A percentile compares a stretch with the other conserved stretches of the same genome.
phyloP scores from a whole-genome alignment of 1,140 invertebrate genomes.

The Drosophila takahashii region DNA sequence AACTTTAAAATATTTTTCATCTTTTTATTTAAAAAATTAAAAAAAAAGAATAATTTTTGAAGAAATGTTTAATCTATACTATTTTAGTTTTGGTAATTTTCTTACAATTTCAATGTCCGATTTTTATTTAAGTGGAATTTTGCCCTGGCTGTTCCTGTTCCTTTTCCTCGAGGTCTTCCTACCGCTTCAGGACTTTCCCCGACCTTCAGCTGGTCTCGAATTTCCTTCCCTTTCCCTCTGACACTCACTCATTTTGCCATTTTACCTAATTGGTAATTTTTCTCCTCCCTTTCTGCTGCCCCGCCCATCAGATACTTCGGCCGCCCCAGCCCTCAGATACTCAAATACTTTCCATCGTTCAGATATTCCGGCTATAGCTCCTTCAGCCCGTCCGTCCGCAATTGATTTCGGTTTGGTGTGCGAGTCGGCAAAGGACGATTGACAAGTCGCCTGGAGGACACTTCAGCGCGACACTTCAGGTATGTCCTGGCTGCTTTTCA shows the following conservation, averaged over 20 bases:
- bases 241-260: slow-evolving; percentile 78
- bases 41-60: no score
- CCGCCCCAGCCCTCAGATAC: not conserved
- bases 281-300: slow-evolving; percentile 19
- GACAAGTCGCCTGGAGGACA: slow-evolving; percentile 62
- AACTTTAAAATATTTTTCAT: no score
- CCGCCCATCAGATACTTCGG: not conserved
- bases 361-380: slow-evolving; percentile 18
- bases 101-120: not conserved
- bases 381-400: slow-evolving; percentile 52
- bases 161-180: slow-evolving; percentile 9
- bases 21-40: no score
- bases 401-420: slow-evolving; percentile 68
- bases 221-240: slow-evolving; percentile 15
- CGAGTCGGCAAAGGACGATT: slow-evolving; percentile 70
- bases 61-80: not conserved
- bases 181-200: not conserved
- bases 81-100: not conserved
- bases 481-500: slow-evolving; percentile 62
- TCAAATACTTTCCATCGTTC: not conserved
- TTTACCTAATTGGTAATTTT: slow-evolving; percentile 80
- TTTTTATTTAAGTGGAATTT: slow-evolving; percentile 5
- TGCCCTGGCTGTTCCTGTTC: not conserved
- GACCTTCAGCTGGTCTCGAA: slow-evolving; percentile 9
- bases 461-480: slow-evolving; percentile 67